Evolutionary conservation across 2,888 invertebrate species (phyloP), one percentile per base, ranked within the genome.

Genomic region (Dryobotodes eremita): DNA sequence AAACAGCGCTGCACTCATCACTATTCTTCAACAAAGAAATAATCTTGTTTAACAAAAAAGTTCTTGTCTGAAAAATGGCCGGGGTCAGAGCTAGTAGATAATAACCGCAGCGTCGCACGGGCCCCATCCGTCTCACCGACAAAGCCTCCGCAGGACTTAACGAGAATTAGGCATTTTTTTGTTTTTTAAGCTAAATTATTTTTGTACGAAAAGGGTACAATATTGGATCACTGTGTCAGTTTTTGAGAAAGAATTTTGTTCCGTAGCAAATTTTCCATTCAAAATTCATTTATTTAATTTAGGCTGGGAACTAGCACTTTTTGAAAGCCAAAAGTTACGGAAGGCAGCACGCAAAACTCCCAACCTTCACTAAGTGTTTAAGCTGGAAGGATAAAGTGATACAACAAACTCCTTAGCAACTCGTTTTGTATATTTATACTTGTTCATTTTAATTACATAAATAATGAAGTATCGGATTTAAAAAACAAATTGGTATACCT

Each of bases 71-170:
- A 74, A 77, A 86, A 76, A 84, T 79, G 61, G 71, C 79, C 50
- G 71, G 71, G 71, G 77, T 80, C 74, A 82, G 79, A 78, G 77
- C 80, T 71, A 73, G 82, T 81, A 66, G 82, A 79, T 86, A 90
- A 88, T 89, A 87, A 83, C 84, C 85, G 62, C 83, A 80, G 81
- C 75, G 83, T 83, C 83, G 82, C 84, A 81, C 71, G 72, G 79
- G 79, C 83, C 83, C 87, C 88, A 90, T 89, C 85, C 83, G 78
- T 89, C 89, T 88, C 81, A 65, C 79, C 84, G 48, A 86, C 78
- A 76, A 86, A 84, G 87, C 75, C 77, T 71, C 65, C 70, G 31
- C 75, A 62, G 64, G 87, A 79, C 87, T 80, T 84, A 84, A 86
- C 69, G 80, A 86, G 76, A 80, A 80, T 84, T 79, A 86, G 59